A percentile compares a stretch with the other conserved stretches of the same genome.
Conservation (phyloP, 2,888 invertebrate species). For the Pollenia angustigena region DNA sequence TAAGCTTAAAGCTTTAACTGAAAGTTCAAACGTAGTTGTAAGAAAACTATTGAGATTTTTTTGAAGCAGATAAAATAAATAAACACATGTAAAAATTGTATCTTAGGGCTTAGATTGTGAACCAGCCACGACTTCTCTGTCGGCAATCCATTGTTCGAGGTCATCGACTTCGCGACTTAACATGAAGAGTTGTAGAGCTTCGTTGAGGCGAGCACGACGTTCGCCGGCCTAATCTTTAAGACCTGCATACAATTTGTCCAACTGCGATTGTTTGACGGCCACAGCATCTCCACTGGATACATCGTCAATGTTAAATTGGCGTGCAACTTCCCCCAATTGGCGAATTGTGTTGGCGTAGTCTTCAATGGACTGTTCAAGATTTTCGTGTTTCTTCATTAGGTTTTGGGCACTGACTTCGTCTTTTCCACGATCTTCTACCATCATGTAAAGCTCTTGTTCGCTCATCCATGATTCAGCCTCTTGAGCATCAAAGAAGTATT, state of each 20-base stretch:
- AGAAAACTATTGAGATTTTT: too few relatives aligned
- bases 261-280: slow-evolving; percentile 97
- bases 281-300: slow-evolving; percentile 97
- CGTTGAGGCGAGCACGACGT: slow-evolving; percentile 97
- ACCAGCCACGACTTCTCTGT: slow-evolving; percentile 98
- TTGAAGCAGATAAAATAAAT: too few relatives aligned
- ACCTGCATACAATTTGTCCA: slow-evolving; percentile 99
- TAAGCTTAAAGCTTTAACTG: too few relatives aligned
- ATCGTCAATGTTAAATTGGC: slow-evolving; percentile 94
- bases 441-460: slow-evolving; percentile 99
- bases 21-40: too few relatives aligned
- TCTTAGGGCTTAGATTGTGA: slow-evolving; percentile 85
- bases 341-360: slow-evolving; percentile 99
- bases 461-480: slow-evolving; percentile 99
- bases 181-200: slow-evolving; percentile 97
- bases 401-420: slow-evolving; percentile 99
- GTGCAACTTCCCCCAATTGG: slow-evolving; percentile 97
- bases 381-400: slow-evolving; percentile 99
- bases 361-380: slow-evolving; percentile 97
- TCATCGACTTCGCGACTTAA: slow-evolving; percentile 99
- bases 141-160: slow-evolving; percentile 99
- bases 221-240: slow-evolving; percentile 98
- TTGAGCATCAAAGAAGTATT: slow-evolving; percentile 99
- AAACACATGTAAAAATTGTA: too few relatives aligned
- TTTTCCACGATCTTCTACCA: slow-evolving; percentile 99